phyloP scores from a whole-genome alignment of 2,888 invertebrate species.

The Syrista parreyssii region DNA sequence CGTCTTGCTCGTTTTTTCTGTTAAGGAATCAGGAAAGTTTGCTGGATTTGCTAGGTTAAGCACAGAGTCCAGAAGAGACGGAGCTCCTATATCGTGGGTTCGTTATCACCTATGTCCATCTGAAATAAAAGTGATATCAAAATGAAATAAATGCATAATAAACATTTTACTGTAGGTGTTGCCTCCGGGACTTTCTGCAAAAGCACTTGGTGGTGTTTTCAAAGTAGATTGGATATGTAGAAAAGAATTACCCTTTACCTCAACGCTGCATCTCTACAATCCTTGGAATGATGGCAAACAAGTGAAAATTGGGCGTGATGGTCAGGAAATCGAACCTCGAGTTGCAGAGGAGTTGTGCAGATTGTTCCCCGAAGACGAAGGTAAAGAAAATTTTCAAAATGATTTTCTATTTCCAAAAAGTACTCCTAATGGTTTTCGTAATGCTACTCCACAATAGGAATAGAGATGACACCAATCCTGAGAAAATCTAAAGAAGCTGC shows the following conservation, averaged over 20 bases:
- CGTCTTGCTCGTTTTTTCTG: constrained; percentile 95
- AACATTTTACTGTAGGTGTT: constrained; percentile 67
- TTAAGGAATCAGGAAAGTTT: constrained; percentile 97
- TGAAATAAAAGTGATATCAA: background rate
- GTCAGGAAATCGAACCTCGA: constrained; percentile 96
- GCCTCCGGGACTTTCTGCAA: constrained; percentile 91
- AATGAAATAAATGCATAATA: background rate
- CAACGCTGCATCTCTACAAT: constrained; percentile 93
- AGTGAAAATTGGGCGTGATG: constrained; percentile 98
- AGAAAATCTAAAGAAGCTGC: constrained; percentile 87
- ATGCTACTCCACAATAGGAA: constrained; percentile 54
- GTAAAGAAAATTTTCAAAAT: constrained; percentile 46
- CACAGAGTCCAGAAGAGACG: constrained; percentile 90
- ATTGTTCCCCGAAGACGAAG: constrained; percentile 92
- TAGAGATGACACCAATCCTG: constrained; percentile 89
- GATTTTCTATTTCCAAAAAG: background rate
- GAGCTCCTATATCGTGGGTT: constrained; percentile 91
- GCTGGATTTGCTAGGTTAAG: constrained; percentile 93
- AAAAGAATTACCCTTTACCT: constrained; percentile 92
- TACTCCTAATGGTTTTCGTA: background rate
- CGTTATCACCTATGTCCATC: background rate
- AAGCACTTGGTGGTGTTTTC: constrained; percentile 95
- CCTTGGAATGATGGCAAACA: constrained; percentile 99
- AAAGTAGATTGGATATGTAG: constrained; percentile 97
- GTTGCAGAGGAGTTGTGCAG: constrained; percentile 95